phyloP scores from a whole-genome alignment of 92 coral and sea anemone species.

The Parazoanthus atlanticus region DNA sequence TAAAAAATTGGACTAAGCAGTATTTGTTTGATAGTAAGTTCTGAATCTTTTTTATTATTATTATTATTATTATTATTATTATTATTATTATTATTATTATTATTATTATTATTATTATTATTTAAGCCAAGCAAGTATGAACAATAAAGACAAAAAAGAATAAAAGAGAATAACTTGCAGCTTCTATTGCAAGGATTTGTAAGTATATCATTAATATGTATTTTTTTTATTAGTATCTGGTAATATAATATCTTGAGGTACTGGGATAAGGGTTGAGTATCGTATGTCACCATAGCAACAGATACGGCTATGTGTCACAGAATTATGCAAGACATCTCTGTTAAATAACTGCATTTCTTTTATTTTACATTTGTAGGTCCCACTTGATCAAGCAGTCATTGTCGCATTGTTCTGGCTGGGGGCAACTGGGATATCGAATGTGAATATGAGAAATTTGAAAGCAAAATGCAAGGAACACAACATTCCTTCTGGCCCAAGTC shows the following conservation, averaged over 20 bases:
- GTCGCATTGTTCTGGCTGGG: slow-evolving; percentile 11
- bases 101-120: too few species aligned
- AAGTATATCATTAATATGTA: slow-evolving; percentile 23
- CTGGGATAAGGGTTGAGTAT: slow-evolving; percentile 29
- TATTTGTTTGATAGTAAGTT: slow-evolving; percentile 29
- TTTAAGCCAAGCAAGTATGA: slow-evolving; percentile 30
- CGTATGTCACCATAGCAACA: slow-evolving; percentile 29
- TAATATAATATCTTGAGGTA: slow-evolving; percentile 15
- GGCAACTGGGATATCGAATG: neutral
- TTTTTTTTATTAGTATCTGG: neutral
- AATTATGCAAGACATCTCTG: slow-evolving; percentile 10
- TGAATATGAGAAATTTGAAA: slow-evolving; percentile 14
- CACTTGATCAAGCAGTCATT: slow-evolving; percentile 19
- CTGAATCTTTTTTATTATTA: slow-evolving; percentile 18
- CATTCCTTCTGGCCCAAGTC: slow-evolving; percentile 3
- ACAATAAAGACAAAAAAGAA: neutral
- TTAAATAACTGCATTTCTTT: slow-evolving; percentile 15
- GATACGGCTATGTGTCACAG: slow-evolving; percentile 16
- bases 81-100: too few species aligned
- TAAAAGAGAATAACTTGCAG: slow-evolving; percentile 9
- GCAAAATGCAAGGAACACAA: slow-evolving; percentile 7
- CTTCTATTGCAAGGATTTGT: slow-evolving; percentile 27
- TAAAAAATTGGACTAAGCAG: slow-evolving; percentile 30
- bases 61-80: neutral
- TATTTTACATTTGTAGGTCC: slow-evolving; percentile 30